Evolutionary conservation across 2,888 invertebrate genomes (phyloP), one percentile per base, ranked within the genome.

Genomic region (Mythimna impura): DNA sequence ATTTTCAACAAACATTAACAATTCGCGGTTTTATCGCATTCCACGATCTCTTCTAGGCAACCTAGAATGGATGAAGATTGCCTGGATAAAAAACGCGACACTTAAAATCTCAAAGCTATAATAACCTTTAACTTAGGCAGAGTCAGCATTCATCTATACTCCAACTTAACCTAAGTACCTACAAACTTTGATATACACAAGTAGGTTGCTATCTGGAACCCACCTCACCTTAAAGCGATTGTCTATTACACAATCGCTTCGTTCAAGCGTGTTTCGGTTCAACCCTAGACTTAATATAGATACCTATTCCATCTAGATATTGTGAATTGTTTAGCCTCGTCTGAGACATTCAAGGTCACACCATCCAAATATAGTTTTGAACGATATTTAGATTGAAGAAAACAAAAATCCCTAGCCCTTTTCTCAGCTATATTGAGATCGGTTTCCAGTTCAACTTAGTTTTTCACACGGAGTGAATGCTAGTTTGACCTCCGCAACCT

Each of bases 241-340:
- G 73, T 78, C 60, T 82, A 66, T 60, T 78, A 66, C 36, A 69
- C 65, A 78, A 78, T 66, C 83, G 73, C n/a, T 66, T 54, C 63
- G 25, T 58, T 78, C 50, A 82, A 77, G 71, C 71, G 82, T 77
- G 78, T 52, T 58, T 64, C n/a, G 43, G 12, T 60, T 61, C 30
- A 66, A 43, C 43, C 60, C 54, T 62, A 62, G 10, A 25, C 50
- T 7, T 60, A 17, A 22, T 22, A 34, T 64, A 66, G 17, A 12
- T 14, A 65, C 12, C 17, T 54, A 25, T 43, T n/a, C 17, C 17
- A 50, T 17, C n/a, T 65, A 64, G 14, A 36, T 34, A n/a, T 47
- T 14, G 17, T 73, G 12, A 30, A 79, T 30, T 60, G 40, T 65
- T 34, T 36, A 63, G 62, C 10, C 12, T 40, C 3, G 43, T 73